Conservation (phyloP, 2,113 vertebrate species). For the Macroglossus sobrinus region DNA sequence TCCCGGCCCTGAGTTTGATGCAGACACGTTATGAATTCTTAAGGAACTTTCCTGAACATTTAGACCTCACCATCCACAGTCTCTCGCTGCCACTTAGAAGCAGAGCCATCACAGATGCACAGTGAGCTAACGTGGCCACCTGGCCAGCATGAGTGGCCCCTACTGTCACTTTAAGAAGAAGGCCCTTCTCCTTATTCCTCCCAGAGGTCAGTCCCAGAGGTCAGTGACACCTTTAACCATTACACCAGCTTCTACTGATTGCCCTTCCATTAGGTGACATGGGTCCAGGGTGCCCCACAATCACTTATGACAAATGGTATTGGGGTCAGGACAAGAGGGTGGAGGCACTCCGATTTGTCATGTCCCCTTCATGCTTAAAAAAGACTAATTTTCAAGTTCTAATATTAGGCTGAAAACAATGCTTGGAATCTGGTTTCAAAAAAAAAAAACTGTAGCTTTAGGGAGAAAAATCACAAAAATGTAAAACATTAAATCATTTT, state of each 20-base stretch:
- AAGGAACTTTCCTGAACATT: background rate
- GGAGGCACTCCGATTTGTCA: background rate
- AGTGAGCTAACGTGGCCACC: rapidly evolving
- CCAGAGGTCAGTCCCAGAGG: rapidly evolving
- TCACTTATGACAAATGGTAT: rapidly evolving
- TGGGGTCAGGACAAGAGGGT: rapidly evolving
- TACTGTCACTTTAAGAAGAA: rapidly evolving
- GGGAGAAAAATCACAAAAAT: background rate
- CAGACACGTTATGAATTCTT: background rate
- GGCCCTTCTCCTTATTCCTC: rapidly evolving
- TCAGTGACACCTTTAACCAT: background rate
- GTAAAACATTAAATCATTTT: background rate
- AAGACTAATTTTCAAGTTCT: background rate
- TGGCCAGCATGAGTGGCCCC: rapidly evolving
- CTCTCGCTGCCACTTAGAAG: background rate
- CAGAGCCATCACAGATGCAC: background rate
- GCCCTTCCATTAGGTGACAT: rapidly evolving
- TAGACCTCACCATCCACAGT: background rate
- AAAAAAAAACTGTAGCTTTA: background rate
- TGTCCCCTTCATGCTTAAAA: background rate
- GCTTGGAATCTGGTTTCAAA: background rate
- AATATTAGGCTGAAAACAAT: background rate
- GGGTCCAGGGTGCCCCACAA: background rate
- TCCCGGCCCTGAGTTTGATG: background rate
- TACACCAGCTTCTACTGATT: rapidly evolving